Evolutionary conservation across 2,797 vertebrate species (phyloP).

Genomic region (Malacoraja senta): DNA sequence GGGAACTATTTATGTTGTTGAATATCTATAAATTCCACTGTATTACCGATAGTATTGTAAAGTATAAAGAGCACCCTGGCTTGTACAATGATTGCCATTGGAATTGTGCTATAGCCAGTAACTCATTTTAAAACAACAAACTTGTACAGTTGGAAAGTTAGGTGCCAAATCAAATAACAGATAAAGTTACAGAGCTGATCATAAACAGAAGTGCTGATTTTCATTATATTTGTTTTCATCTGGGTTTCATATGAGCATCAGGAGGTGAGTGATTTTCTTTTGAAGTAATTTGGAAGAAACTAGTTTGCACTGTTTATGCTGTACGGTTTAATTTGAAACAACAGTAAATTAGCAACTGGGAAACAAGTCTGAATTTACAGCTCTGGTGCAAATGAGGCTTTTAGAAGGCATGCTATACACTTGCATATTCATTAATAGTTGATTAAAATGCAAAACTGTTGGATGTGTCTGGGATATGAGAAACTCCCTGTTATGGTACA

Average conservation of each 20-base stretch:
- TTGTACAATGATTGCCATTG: not conserved
- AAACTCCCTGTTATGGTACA: not conserved
- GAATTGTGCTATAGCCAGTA: not conserved
- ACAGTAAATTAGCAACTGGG: constrained; percentile 18
- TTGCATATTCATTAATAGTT: not conserved
- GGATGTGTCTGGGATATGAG: not conserved
- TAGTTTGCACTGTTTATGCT: constrained; percentile 7
- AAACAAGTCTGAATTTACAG: not conserved
- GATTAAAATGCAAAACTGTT: not conserved
- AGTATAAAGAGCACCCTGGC: not conserved
- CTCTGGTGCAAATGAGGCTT: constrained; percentile 18
- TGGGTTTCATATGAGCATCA: not conserved
- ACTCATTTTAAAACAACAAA: not conserved
- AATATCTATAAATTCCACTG: not conserved
- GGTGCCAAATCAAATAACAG: not conserved
- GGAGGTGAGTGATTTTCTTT: not conserved
- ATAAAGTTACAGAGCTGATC: not conserved
- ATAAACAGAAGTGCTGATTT: not conserved
- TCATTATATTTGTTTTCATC: not conserved
- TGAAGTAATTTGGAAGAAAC: constrained; percentile 8
- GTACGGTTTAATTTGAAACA: constrained; percentile 4
- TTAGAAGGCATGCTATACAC: constrained; percentile 1
- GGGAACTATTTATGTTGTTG: not conserved
- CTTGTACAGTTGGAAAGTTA: not conserved
- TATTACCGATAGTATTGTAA: not conserved